Base-by-base conservation (phyloP, 2,113 vertebrate species). In the Xerus inauris region DNA sequence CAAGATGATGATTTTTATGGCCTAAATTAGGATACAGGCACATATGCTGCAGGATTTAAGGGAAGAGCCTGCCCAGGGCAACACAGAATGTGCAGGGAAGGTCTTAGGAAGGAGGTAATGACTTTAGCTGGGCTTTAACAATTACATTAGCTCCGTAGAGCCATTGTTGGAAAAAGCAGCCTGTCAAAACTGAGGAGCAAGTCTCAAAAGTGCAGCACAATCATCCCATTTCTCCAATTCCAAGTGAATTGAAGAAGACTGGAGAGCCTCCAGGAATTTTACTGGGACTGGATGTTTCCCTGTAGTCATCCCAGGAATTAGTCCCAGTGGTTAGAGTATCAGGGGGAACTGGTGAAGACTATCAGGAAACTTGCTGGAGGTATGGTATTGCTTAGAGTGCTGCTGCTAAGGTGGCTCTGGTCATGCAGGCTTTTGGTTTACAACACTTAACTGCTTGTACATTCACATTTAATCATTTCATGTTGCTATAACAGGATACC, bases 31-130 rank as follows among this genome's bases (percentile, higher is more conserved):
- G 59, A 77, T 54, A 47, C 51, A 79, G 4, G 71, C 59, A 62
- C n/a, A 81, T 26, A 81, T 90, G 90, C 35, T 92, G 0, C n/a
- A 89, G 51, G 62, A 93, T 91, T 84, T 95, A 54, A 94, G 7
- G 62, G 14, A 89, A 64, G 38, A 75, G 1, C 19, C 47, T 49
- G 79, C 35, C 51, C 1, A 40, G 35, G 24, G 19, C 19, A 8
- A 38, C n/a, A 65, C 2, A 45, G 45, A 85, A 35, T 20, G 35
- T 35, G 40, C 26, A 13, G 5, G 4, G n/a, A 47, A 89, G 75
- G 2, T n/a, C 16, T 95, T 5, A 35, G 6, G 32, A 47, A 71
- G 16, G 65, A 89, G 47, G 30, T 11, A 19, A 35, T 59, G 28
- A 16, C 30, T 93, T 90, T 20, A 83, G 35, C 5, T 42, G 45